Percentiles rank a stretch among this genome's conserved stretches.
Conservation (phyloP, 2,888 invertebrate genomes). For the Caenorhabditis parvicauda region DNA sequence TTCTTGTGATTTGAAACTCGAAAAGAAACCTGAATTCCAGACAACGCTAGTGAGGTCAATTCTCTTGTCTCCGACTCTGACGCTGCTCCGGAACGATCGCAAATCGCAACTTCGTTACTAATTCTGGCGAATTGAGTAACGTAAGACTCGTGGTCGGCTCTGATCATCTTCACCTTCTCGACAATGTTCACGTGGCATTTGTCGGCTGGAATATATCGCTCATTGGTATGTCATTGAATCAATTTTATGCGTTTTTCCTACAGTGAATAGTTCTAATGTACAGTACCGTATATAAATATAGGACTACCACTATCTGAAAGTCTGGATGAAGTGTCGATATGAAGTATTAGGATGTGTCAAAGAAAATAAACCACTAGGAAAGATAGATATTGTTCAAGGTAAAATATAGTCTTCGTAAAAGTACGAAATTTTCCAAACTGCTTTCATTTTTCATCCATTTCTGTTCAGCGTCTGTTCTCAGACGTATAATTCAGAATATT, state of each 20-base stretch:
- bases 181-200: slow-evolving; percentile 76
- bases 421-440: no score
- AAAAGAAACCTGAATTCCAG: slow-evolving; percentile 75
- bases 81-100: slow-evolving; percentile 69
- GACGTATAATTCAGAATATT: no score
- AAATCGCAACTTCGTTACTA: slow-evolving; percentile 70
- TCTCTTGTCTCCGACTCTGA: slow-evolving; percentile 88
- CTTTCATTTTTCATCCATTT: no score
- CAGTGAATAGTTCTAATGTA: no score
- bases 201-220: slow-evolving; percentile 52
- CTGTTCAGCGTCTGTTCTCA: no score
- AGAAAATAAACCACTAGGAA: no score
- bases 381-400: no score
- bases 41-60: slow-evolving; percentile 83
- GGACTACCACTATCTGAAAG: no score
- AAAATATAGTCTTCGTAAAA: no score
- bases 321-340: no score
- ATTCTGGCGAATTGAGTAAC: slow-evolving; percentile 91
- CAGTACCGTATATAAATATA: no score
- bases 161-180: slow-evolving; percentile 85
- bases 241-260: not conserved
- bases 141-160: slow-evolving; percentile 94
- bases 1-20: not conserved
- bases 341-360: no score
- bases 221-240: not conserved